These are phyloP conservation scores for Perithous albicinctus DNA, from an alignment of 2,888 invertebrate species.

Conservation along the genomic window DNA sequence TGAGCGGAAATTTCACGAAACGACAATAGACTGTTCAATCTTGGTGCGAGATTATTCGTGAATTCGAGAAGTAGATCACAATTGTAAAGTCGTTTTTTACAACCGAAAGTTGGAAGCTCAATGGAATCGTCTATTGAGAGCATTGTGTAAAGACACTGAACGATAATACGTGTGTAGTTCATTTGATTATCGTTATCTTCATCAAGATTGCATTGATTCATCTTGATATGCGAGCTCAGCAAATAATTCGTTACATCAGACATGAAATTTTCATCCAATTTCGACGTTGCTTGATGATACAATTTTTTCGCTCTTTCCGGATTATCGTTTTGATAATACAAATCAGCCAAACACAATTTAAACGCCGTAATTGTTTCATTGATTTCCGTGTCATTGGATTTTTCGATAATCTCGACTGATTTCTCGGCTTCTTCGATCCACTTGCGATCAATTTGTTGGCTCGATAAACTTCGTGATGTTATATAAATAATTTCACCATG, in stretches of 20 bases:
- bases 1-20: constrained; percentile 78
- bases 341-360: constrained; percentile 79
- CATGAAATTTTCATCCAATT: constrained; percentile 70
- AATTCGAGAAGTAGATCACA: constrained; percentile 71
- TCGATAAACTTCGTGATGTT: constrained; percentile 76
- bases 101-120: constrained; percentile 40
- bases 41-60: constrained; percentile 70
- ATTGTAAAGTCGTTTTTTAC: constrained; percentile 68
- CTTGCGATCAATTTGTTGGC: constrained; percentile 72
- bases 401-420: constrained; percentile 62
- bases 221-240: constrained; percentile 71
- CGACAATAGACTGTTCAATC: constrained; percentile 78
- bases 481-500: constrained; percentile 74
- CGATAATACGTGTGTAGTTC: constrained; percentile 75
- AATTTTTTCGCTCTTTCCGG: constrained; percentile 73
- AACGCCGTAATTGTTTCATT: constrained; percentile 74
- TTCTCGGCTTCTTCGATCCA: constrained; percentile 76
- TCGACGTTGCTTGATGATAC: constrained; percentile 69
- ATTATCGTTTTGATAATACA: constrained; percentile 78
- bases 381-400: constrained; percentile 65
- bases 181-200: constrained; percentile 69
- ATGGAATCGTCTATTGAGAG: constrained; percentile 73
- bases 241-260: constrained; percentile 71
- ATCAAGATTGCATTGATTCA: constrained; percentile 74
- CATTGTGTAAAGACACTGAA: constrained; percentile 75